A percentile compares a stretch with the other conserved stretches of the same genome.
phyloP scores from a whole-genome alignment of 2,888 invertebrate genomes.

The Pachycephus smyrnensis region DNA sequence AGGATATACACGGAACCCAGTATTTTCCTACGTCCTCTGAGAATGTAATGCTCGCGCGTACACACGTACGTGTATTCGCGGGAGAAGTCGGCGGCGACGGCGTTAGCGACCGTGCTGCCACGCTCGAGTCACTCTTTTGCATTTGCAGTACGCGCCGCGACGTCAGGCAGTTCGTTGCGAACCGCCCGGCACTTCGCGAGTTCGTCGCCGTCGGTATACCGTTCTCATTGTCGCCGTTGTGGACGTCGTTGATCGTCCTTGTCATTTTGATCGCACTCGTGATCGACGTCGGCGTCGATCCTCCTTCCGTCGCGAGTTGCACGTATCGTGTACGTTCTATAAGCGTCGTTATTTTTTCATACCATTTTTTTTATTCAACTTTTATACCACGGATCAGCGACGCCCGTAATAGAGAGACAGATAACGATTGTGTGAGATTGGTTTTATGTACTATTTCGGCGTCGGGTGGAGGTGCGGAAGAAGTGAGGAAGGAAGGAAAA shows the following conservation, averaged over 20 bases:
- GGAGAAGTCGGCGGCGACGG: conserved; percentile 1
- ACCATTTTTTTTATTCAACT: neutral
- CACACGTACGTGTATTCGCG: neutral
- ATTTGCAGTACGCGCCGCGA: conserved; percentile 50
- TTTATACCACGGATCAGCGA: neutral
- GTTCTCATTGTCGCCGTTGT: neutral
- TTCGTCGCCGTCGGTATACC: conserved; percentile 5
- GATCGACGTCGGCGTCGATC: neutral
- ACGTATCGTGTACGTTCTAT: neutral
- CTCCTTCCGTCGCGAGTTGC: neutral
- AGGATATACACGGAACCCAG: neutral
- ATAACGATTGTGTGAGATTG: neutral
- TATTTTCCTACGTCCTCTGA: neutral
- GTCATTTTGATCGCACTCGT: neutral
- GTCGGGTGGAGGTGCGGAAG: neutral
- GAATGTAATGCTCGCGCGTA: neutral
- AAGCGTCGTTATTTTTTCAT: neutral
- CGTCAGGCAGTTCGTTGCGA: conserved; percentile 44
- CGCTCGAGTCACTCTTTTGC: conserved; percentile 40
- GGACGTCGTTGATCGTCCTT: conserved; percentile 3
- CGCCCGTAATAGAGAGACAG: neutral
- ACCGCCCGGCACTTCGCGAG: conserved; percentile 7
- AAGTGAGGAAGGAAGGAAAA: neutral
- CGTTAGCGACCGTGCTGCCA: conserved; percentile 28
- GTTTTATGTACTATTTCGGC: neutral